Base-by-base conservation (phyloP, 92 coral and sea anemone species). In the Muricea muricata region DNA sequence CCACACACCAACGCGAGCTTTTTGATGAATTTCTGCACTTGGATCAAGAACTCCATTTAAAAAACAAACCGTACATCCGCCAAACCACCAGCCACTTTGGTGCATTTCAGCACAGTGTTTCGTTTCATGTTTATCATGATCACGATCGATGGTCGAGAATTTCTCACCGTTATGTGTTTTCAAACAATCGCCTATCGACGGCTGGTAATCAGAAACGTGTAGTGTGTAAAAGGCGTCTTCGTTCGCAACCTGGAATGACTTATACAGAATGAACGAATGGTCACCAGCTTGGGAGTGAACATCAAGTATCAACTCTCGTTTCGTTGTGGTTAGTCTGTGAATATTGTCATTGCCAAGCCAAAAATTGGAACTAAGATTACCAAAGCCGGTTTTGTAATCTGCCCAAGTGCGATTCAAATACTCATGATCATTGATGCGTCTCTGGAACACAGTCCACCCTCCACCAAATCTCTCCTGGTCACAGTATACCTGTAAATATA, bases 271-370 rank as follows among this genome's bases (percentile, higher is more conserved):
- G 21, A 79, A 73, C 18, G 50, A 31, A 20, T 63, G 65, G 40
- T 56, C 75, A n/a, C 90, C 92, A 32, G 78, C 12, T 1, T 14
- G 1, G 20, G 80, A 75, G 31, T 75, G 15, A 15, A 75, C 21
- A 48, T 75, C 80, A 29, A 75, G 32, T 31, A 93, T 86, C 25
- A 80, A 72, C 66, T 88, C 80, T 46, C 79, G 81, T 21, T 61
- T 31, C 0, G 82, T 50, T 9, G 91, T 78, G 7, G 91, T 90
- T n/a, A 93, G 84, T 18, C 93, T 85, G 68, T 93, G 93, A 24
- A 91, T 86, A 7, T 85, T 76, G 42, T 93, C 94, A 65, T 91
- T 88, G 4, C 97, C 97, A 21, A 93, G 94, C 97, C 97, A 93
- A 86, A 93, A 93, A 32, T 91, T 84, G 63, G 91, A 84, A 21